These are phyloP conservation scores for Barnardius zonarius DNA, from an alignment of 2,113 vertebrate genomes.

Conservation along the genomic window DNA sequence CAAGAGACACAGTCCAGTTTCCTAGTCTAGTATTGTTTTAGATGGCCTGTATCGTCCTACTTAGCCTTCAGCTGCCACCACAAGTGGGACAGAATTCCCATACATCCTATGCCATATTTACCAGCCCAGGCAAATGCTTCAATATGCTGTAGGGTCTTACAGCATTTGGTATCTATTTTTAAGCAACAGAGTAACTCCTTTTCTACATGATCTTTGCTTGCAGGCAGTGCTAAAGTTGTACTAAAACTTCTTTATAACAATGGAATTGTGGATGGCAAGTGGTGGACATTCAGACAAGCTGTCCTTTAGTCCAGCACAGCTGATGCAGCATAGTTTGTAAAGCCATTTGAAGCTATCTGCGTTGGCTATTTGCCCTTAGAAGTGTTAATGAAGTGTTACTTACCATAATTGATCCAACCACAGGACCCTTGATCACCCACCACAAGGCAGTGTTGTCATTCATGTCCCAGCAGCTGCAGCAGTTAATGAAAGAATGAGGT, in stretches of 20 bases:
- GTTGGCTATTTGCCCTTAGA: neutral
- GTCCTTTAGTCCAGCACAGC: neutral
- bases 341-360: neutral
- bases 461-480: conserved; percentile 93
- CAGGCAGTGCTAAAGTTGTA: neutral
- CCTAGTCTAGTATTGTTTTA: neutral
- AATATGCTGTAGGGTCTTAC: neutral
- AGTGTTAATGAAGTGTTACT: neutral
- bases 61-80: neutral
- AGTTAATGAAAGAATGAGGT: neutral
- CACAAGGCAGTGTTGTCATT: conserved; percentile 96
- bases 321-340: neutral
- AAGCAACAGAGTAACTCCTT: neutral
- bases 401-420: conserved; percentile 97
- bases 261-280: neutral
- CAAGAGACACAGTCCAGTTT: neutral
- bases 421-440: conserved; percentile 99
- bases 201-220: neutral
- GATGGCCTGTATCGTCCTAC: neutral
- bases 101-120: fast-evolving
- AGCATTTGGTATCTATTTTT: neutral
- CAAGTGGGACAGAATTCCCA: neutral
- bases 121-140: neutral
- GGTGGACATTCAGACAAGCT: neutral
- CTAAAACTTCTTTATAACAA: neutral